Conservation (phyloP, 1,140 invertebrate genomes). For the Drosophila nebulosa region DNA sequence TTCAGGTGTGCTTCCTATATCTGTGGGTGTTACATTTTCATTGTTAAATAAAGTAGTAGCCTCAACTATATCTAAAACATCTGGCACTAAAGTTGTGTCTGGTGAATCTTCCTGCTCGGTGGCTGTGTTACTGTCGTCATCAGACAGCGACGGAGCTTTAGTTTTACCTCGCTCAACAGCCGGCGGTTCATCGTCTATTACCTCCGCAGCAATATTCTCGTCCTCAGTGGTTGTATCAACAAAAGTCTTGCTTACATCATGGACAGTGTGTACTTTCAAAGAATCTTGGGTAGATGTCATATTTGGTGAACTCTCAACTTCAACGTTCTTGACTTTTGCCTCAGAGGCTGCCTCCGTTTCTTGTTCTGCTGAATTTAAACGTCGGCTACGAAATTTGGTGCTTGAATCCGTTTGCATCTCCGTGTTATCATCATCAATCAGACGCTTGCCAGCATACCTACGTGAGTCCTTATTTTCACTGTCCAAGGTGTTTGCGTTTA, state of each 20-base stretch:
- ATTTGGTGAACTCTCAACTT: no score
- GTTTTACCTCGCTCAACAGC: conserved; percentile 31
- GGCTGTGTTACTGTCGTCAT: conserved; percentile 56
- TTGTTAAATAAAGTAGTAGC: not conserved
- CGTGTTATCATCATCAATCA: conserved; percentile 13
- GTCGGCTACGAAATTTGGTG: conserved; percentile 38
- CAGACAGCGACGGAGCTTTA: conserved; percentile 28
- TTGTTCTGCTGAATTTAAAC: conserved; percentile 41
- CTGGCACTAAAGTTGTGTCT: not conserved
- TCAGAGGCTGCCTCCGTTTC: conserved; percentile 28
- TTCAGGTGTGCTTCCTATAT: conserved; percentile 2
- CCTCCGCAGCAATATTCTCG: conserved; percentile 62
- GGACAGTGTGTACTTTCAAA: conserved; percentile 18
- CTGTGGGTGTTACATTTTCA: not conserved
- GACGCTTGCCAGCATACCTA: conserved; percentile 67
- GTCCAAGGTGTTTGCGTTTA: conserved; percentile 30
- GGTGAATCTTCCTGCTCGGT: conserved; percentile 49
- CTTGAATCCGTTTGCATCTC: not conserved
- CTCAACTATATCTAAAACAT: not conserved
- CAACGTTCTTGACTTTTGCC: not conserved
- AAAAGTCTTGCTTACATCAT: not conserved
- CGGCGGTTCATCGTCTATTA: conserved; percentile 47
- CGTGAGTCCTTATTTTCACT: conserved; percentile 47
- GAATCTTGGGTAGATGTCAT: no score
- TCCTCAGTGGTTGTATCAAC: conserved; percentile 36